Conservation (phyloP, 2,888 invertebrate genomes). For the Nezara viridula region DNA sequence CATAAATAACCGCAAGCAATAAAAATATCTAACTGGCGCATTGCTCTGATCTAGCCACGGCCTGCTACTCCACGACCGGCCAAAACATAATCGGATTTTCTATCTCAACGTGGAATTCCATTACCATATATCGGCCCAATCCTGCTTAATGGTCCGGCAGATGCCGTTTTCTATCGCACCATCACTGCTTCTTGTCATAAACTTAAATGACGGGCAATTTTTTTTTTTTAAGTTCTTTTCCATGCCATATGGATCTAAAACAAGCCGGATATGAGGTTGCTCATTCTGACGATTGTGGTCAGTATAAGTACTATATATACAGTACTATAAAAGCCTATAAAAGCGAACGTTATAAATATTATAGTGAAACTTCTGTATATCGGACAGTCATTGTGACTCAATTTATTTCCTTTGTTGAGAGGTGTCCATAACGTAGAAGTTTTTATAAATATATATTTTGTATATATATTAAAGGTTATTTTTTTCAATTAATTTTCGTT, state of each 20-base stretch:
- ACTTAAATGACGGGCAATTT: neutral
- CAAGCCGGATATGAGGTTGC: too few relatives aligned
- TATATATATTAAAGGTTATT: too few relatives aligned
- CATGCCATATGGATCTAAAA: neutral
- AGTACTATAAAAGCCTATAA: too few relatives aligned
- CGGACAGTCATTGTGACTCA: too few relatives aligned
- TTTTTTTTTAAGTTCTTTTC: neutral
- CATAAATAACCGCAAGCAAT: neutral
- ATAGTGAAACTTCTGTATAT: too few relatives aligned
- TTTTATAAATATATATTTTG: too few relatives aligned
- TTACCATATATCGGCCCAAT: constrained; percentile 23
- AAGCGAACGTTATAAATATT: too few relatives aligned
- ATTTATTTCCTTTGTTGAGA: too few relatives aligned
- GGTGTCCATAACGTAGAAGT: too few relatives aligned
- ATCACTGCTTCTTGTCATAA: neutral
- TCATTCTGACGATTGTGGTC: too few relatives aligned
- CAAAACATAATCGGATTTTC: constrained; percentile 40
- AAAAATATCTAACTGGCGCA: neutral
- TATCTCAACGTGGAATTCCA: neutral
- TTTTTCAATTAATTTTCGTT: too few relatives aligned
- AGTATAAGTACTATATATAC: too few relatives aligned
- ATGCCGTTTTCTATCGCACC: constrained; percentile 8
- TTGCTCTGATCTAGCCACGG: neutral
- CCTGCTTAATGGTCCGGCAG: constrained; percentile 43
- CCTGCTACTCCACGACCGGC: neutral